A percentile compares a stretch with the other conserved stretches of the same genome.
Evolutionary conservation across 2,113 vertebrate genomes (phyloP).

Genomic region (Zapornia atra): DNA sequence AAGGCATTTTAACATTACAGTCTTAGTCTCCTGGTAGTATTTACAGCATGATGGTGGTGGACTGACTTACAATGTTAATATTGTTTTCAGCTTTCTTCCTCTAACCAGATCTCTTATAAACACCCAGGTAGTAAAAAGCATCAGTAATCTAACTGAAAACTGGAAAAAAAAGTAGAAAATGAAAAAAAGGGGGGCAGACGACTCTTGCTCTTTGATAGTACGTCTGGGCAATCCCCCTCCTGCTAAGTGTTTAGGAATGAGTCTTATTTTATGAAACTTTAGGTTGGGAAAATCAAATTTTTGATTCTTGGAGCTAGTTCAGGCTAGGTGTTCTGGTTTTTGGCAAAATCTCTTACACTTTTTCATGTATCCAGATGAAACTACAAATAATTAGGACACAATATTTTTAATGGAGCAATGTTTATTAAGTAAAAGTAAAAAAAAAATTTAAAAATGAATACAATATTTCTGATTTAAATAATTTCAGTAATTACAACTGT

Average conservation of each 20-base stretch:
- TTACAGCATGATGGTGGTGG: background rate
- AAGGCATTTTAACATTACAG: background rate
- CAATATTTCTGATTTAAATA: background rate
- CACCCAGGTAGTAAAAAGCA: background rate
- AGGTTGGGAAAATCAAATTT: background rate
- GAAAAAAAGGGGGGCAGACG: too few relatives aligned
- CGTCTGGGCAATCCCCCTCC: background rate
- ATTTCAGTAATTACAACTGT: background rate
- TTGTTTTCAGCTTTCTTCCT: background rate
- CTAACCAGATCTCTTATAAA: background rate
- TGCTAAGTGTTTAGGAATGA: background rate
- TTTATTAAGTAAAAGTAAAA: background rate
- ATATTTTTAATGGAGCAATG: background rate
- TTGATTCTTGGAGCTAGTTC: background rate
- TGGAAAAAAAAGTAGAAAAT: background rate
- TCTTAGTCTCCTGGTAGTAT: background rate
- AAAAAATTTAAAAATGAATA: background rate
- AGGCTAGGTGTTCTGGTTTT: background rate
- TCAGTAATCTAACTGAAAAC: background rate
- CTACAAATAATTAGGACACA: background rate
- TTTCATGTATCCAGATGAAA: background rate
- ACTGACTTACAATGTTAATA: background rate
- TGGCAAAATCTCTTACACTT: background rate
- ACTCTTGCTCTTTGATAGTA: background rate
- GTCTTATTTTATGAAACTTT: background rate